Evolutionary conservation across 2,888 invertebrate genomes (phyloP), one percentile per base, ranked within the genome.

Genomic region (Neoitamus cyanurus): DNA sequence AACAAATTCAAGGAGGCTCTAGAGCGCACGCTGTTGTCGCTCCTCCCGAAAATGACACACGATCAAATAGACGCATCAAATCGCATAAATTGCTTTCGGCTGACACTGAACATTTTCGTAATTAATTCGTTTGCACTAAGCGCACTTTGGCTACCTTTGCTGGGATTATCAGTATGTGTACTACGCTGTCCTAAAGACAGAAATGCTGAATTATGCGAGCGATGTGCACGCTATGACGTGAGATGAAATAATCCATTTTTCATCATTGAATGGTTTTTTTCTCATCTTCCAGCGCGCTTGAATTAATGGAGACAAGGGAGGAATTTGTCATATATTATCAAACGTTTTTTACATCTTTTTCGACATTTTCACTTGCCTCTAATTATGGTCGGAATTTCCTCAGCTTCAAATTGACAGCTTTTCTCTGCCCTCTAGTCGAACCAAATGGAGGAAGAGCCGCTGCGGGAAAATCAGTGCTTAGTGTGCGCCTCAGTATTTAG

Each of bases 401-500:
- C 25, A 28, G 30, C 28, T 37, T 46, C 6, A 77, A 36, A 46
- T 42, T 77, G 77, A 77, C 42, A 77, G 77, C 25, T 36, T 37
- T 46, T 42, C 25, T 42, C 13, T 31, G 25, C 5, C 28, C 28
- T 77, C 42, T 70, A 70, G 20, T 70, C n/a, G 13, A 30, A 70
- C 28, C 30, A n/a, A 31, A 70, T 25, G 25, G 42, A 37, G 25
- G 73, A 58, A 25, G 20, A 48, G 48, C 15, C 48, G 28, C 42
- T 30, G 13, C 11, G 37, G n/a, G 30, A 78, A 48, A 80, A 80
- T 30, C 48, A 34, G 31, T 78, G 46, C 48, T 46, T 77, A 3
- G 58, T 78, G 48, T 83, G 75, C 42, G 78, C 84, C 36, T 86
- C 83, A 86, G 86, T 87, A 88, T 88, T 87, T 88, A 88, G 85